Evolutionary conservation across 2,113 vertebrate species (phyloP).

Genomic region (human (Homo sapiens)): DNA sequence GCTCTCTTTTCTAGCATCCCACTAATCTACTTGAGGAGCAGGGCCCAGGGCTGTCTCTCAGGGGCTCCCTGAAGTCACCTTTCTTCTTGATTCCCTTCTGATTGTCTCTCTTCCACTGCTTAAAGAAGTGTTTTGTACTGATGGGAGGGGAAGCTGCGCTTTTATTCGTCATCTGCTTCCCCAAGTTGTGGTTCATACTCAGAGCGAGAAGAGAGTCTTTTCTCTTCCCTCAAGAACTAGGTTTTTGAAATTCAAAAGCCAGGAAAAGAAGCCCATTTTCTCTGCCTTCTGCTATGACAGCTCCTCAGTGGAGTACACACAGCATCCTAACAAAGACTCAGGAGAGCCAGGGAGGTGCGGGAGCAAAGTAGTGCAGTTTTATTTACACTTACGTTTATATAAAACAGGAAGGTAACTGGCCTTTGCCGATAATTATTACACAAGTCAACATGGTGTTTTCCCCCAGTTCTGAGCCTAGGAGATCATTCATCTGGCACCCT

Average conservation of each 20-base stretch:
- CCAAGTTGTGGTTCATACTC: neutral
- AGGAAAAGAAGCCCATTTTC: neutral
- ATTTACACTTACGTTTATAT: neutral
- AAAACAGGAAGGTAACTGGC: neutral
- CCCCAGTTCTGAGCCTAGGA: neutral
- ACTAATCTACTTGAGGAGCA: neutral
- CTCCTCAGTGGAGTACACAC: neutral
- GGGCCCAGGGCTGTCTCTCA: accelerated
- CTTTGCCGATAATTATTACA: neutral
- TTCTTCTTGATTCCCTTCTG: neutral
- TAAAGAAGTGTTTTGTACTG: neutral
- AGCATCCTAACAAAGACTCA: no score
- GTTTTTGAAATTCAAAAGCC: neutral
- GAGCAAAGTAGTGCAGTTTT: neutral
- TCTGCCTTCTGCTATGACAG: neutral
- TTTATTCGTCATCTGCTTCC: neutral
- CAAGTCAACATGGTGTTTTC: neutral
- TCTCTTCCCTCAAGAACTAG: neutral
- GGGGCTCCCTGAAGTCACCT: neutral
- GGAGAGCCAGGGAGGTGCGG: neutral
- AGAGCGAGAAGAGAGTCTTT: neutral
- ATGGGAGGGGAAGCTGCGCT: neutral
- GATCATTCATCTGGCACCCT: neutral
- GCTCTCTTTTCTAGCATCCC: neutral
- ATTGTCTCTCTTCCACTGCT: neutral